These are phyloP conservation scores for Daubentonia madagascariensis DNA, from an alignment of 2,113 vertebrate species.

Conservation along the genomic window DNA sequence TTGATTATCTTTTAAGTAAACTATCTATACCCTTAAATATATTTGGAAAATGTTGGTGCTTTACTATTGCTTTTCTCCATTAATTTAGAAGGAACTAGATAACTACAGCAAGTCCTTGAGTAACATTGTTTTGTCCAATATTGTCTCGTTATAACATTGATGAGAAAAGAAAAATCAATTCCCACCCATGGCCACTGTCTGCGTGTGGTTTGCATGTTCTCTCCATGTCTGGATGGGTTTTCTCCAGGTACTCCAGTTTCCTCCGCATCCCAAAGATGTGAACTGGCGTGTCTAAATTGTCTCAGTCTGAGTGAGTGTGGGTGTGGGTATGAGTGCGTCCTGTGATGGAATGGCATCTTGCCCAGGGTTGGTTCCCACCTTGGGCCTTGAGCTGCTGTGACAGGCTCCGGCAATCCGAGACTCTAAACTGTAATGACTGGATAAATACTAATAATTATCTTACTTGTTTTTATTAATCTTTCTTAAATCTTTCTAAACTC, in stretches of 20 bases:
- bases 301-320: background rate
- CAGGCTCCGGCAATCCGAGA: background rate
- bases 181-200: background rate
- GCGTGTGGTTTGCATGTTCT: background rate
- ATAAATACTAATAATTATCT: background rate
- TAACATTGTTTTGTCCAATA: background rate
- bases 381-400: background rate
- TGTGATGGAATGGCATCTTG: background rate
- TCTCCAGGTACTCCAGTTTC: background rate
- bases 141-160: background rate
- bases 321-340: background rate
- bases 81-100: constrained; percentile 33
- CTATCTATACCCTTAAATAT: background rate
- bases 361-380: background rate
- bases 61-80: background rate
- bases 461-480: background rate
- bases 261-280: background rate
- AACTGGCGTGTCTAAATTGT: background rate
- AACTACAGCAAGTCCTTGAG: background rate
- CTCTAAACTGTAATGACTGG: background rate
- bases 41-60: background rate
- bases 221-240: background rate
- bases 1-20: constrained; percentile 34
- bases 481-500: background rate
- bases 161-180: background rate